Percentiles rank a stretch among this genome's conserved stretches.
Evolutionary conservation across 92 coral and sea anemone genomes (phyloP).

Genomic region (Porites rus): DNA sequence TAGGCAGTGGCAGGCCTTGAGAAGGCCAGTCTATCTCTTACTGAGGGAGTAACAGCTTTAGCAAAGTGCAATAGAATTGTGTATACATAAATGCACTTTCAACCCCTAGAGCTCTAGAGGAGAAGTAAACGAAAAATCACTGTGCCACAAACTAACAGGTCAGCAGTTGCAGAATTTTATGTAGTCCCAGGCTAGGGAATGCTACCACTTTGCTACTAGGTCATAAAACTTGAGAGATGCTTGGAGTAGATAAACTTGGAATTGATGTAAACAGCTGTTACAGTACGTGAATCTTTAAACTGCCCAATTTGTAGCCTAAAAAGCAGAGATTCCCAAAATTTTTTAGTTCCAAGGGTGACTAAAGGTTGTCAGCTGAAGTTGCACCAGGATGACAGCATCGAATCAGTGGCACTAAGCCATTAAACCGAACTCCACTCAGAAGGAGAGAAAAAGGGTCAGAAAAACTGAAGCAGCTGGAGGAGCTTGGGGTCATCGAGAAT

Average conservation of each 20-base stretch:
- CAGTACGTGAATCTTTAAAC: background rate
- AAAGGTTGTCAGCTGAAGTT: conserved; percentile 55
- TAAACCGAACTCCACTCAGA: conserved; percentile 30
- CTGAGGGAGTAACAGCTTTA: too few species aligned
- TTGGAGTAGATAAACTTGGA: conserved; percentile 22
- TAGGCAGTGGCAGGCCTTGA: too few species aligned
- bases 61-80: too few species aligned
- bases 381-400: conserved; percentile 31
- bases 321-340: conserved; percentile 29
- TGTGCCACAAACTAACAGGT: conserved; percentile 2
- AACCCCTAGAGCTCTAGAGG: too few species aligned
- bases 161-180: conserved; percentile 20
- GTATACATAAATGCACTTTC: too few species aligned
- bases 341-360: conserved; percentile 43
- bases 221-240: conserved; percentile 23
- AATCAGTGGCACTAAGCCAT: conserved; percentile 49
- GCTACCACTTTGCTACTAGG: conserved; percentile 29
- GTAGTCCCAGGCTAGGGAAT: conserved; percentile 38
- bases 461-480: conserved; percentile 51
- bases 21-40: too few species aligned
- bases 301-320: conserved; percentile 4
- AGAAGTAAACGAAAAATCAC: too few species aligned
- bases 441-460: conserved; percentile 36
- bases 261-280: conserved; percentile 14
- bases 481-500: conserved; percentile 57